Base-by-base conservation (phyloP, 1,140 invertebrate species). In the Zaprionus capensis region DNA sequence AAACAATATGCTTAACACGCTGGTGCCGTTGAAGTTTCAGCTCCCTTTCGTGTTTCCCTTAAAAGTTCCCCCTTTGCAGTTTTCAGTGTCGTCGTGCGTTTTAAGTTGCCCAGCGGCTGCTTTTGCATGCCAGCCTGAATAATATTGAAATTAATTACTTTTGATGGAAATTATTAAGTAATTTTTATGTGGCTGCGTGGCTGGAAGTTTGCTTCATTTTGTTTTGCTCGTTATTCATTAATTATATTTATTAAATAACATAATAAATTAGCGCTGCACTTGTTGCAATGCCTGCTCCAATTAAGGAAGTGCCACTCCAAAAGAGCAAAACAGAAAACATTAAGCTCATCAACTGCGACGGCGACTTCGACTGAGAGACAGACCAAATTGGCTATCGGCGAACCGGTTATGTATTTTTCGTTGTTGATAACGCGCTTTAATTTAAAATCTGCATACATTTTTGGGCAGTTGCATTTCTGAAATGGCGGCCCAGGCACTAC, bases 151-250 rank as follows among this genome's bases (percentile, higher is more conserved):
- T 84, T 91, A 91, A 91, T 91, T 80, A 91, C 69, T 91, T 91
- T 78, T 84, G 87, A 84, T 91, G 81, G 81, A 80, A 91, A 91
- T 91, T 91, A 91, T 91, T 87, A 91, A 91, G 87, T 91, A 91
- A 91, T 91, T 91, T 87, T 78, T 73, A 77, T 81, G 69, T 34
- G 44, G 55, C 44, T 41, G 38, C 38, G 31, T 58, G 62, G n/a
- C 41, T 64, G 59, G 24, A 49, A 34, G 9, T 66, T 38, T 22
- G 22, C 59, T 64, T 56, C 26, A 49, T 66, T 72, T 78, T 83
- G 63, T 59, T 78, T 78, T 56, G 31, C 15, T 70, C 41, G 31
- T 67, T 69, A 26, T 46, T 31, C 65, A 57, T 71, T 67, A 80
- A 80, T 78, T 90, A 84, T 85, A 85, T 90, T 90, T 88, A 90